These are phyloP conservation scores for Cyanoliseus patagonus DNA, from an alignment of 2,113 vertebrate genomes.

Conservation along the genomic window DNA sequence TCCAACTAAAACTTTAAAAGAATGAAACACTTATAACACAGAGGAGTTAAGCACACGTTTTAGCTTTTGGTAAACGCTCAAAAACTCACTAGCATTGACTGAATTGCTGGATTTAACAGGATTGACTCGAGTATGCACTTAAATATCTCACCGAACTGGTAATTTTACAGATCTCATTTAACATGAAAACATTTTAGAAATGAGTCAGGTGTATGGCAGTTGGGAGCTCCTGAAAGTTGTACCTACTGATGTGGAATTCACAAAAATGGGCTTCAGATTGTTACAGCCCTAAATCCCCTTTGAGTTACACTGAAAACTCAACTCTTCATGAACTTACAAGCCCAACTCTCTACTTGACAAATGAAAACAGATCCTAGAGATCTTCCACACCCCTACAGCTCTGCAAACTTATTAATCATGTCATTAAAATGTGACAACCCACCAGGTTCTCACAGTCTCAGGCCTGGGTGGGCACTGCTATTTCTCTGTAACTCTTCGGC, in stretches of 20 bases:
- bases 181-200: constrained; percentile 8
- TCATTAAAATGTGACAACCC: background rate
- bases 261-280: background rate
- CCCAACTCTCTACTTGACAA: background rate
- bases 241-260: background rate
- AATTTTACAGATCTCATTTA: constrained; percentile 21
- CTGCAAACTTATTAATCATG: background rate
- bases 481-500: accelerated
- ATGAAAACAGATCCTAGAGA: background rate
- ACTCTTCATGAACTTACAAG: background rate
- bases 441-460: background rate
- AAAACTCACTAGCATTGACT: background rate
- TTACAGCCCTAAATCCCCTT: background rate
- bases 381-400: background rate
- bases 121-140: background rate
- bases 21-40: background rate
- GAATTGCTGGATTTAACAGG: background rate
- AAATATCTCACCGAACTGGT: background rate
- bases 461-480: background rate
- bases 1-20: background rate
- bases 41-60: background rate
- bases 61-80: background rate
- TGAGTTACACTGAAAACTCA: background rate
- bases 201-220: background rate
- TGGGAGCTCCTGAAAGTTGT: background rate